Base-by-base conservation (phyloP, 1,140 invertebrate species). In the Lepidostoma basale region DNA sequence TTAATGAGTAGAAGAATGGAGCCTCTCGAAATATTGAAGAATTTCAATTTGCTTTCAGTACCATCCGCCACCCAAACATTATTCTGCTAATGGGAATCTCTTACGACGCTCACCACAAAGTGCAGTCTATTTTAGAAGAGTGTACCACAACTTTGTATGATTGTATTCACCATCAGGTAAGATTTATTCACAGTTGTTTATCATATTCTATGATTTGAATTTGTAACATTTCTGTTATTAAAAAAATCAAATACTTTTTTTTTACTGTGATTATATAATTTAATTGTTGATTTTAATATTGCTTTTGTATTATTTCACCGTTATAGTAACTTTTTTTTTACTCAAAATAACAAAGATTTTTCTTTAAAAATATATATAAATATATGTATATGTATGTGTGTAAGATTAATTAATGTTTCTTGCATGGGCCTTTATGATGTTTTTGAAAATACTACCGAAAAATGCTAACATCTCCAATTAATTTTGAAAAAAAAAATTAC, bases 11-110 rank as follows among this genome's bases (percentile, higher is more conserved):
- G 4, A 49, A 4, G 4, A 20, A 3, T 49, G 4, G 5, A 23
- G 16, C 12, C 3, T 2, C 3, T 36, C n/a, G 3, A 30, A 30
- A n/a, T 56, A 16, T 47, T 22, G n/a, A 25, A 33, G 10, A 36
- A 36, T 47, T 20, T 3, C 25, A 1, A 39, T 14, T 64, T 30
- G n/a, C n/a, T 69, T 81, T 3, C 73, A 82, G 81, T 73, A 82
- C 80, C 76, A 82, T 76, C 74, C 80, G 81, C 56, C 81, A 83
- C 62, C 81, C 81, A 18, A 82, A 82, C 69, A 81, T 83, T 47
- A 78, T 82, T 47, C 76, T 82, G 3, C 74, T 83, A 10, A 82
- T 83, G 81, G 80, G 80, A 8, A 47, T 83, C 4, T 81, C 76
- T 65, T 76, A 78, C 5, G 79, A 81, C 54, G 72, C 77, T 0